Base-by-base conservation (phyloP, 2,113 vertebrate species). In the Phalacrocorax aristotelis region DNA sequence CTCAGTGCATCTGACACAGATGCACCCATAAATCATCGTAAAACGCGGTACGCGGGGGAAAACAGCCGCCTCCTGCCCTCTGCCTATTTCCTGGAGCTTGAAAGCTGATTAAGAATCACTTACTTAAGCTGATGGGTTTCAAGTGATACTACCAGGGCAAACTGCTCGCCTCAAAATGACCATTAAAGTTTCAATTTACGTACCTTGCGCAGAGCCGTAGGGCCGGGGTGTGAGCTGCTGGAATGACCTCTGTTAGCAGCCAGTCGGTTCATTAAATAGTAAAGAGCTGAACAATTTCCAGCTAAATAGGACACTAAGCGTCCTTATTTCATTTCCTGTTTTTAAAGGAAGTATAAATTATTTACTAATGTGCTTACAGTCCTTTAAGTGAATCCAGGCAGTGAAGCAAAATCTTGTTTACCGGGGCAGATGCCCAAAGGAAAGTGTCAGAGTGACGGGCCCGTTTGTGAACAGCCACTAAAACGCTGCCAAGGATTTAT, bases 331-430 rank as follows among this genome's bases (percentile, higher is more conserved):
- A 46, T 71, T 70, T 82, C 81, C 95, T 83, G 83, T 16, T 93
- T 34, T 29, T 71, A 74, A 89, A 91, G 92, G 81, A 89, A 78
- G 19, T 19, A 21, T 96, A 21, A 94, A 86, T 95, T 81, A 94
- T 95, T 91, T 38, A 81, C 66, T 69, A 16, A 79, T 12, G 64
- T 72, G 66, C 65, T 83, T 86, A 23, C 52, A 86, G 69, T 18
- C 68, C 89, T 93, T 34, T 6, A 74, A 81, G 92, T 51, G 83
- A 70, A 87, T 74, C 27, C 62, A 52, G 46, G 92, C 90, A 70
- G 51, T 0, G 1, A 79, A 86, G 81, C 32, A 27, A 40, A 62
- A 32, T 69, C 51, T 34, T 65, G 65, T 76, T 90, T 40, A 32
- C 58, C 0, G 0, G 62, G 87, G 75, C 82, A 46, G 81, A 3